phyloP scores from a whole-genome alignment of 2,113 vertebrate genomes.

The Tupaia chinensis region DNA sequence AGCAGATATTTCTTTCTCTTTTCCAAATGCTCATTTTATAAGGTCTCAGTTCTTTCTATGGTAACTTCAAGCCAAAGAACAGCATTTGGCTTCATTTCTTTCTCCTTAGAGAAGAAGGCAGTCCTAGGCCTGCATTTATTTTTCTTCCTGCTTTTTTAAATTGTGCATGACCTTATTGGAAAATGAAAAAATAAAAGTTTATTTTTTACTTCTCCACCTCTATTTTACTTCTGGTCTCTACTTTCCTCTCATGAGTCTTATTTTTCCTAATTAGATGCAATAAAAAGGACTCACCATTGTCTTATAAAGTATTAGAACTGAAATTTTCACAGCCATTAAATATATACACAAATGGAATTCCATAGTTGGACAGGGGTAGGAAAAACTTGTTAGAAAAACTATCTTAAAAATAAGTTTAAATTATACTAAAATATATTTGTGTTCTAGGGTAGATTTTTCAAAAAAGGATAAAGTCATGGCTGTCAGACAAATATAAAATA shows the following conservation, averaged over 20 bases:
- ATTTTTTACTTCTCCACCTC: background rate
- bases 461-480: conserved; percentile 41
- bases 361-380: background rate
- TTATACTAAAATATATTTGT: background rate
- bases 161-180: background rate
- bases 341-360: background rate
- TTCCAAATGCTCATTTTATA: conserved; percentile 52
- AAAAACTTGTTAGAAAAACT: conserved; percentile 18
- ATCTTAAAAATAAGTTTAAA: conserved; percentile 32
- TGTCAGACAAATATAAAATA: conserved; percentile 22
- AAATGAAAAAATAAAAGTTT: background rate
- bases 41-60: background rate
- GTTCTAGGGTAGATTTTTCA: conserved; percentile 5
- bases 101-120: background rate
- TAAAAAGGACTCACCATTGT: background rate
- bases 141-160: conserved; percentile 35
- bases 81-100: conserved; percentile 48
- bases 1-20: conserved; percentile 56
- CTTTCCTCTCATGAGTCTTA: background rate
- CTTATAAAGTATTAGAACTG: background rate
- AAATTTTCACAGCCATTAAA: conserved; percentile 17
- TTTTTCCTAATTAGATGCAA: background rate
- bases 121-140: background rate
- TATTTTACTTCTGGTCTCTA: background rate
- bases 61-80: conserved; percentile 32